Base-by-base conservation (phyloP, 2,888 invertebrate genomes). In the Sceliomorpha sp. region DNA sequence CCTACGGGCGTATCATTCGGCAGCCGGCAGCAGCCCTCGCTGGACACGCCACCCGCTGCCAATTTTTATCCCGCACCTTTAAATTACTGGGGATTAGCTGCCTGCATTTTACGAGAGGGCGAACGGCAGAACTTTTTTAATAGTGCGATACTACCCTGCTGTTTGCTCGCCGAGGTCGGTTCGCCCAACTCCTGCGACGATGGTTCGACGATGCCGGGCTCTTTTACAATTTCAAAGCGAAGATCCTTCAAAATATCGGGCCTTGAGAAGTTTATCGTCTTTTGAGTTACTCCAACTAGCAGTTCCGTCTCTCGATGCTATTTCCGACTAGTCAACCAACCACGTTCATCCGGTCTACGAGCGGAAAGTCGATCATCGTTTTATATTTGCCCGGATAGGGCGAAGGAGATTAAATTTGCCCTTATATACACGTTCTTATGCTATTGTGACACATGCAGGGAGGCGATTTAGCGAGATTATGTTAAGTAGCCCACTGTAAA, bases 41-140 rank as follows among this genome's bases (percentile, higher is more conserved):
- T n/a, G n/a, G n/a, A n/a, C n/a, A n/a, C n/a, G n/a, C 44, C 62
- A 59, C 37, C 58, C 44, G 20, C 20, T 5, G 59, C 37, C 62
- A 68, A 70, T 73, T 72, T 75, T 69, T 74, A 72, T 72, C 64
- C 72, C 45, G 50, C 50, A 74, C 73, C 72, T 77, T 77, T 75
- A 77, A 79, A 79, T 79, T 77, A 75, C 73, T 64, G 47, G 53
- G 77, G 78, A 80, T 81, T 80, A 78, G 75, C 75, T 71, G 71
- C 70, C 72, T 77, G 75, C 74, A 72, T 76, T 81, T 81, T 80
- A 80, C 73, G 80, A 79, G 75, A 71, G 70, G 37, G 58, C 70
- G 68, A 76, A 74, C 73, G 75, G 67, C 72, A 58, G 37, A 78
- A 80, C 76, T 81, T 80, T 81, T 80, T 76, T 78, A 77, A 80